Percentiles rank a stretch among this genome's conserved stretches.
phyloP scores from a whole-genome alignment of 2,113 vertebrate species.

The Bostrychus sinensis region DNA sequence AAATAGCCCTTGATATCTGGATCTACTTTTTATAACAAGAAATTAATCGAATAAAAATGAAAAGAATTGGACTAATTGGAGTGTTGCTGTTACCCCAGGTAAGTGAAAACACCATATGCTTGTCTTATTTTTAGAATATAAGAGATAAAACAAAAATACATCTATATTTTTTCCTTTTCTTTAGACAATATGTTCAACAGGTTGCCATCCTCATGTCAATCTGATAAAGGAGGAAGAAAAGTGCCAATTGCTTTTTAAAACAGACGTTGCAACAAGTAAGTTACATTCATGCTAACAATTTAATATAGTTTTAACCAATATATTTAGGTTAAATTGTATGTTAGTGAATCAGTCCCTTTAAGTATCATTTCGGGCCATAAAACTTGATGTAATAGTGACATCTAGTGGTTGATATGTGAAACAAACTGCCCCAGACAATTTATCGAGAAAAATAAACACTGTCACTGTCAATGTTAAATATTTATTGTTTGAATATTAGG shows the following conservation, averaged over 20 bases:
- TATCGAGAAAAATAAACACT: no score
- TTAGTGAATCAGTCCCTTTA: neutral
- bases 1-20: conserved; percentile 16
- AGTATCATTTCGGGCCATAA: neutral
- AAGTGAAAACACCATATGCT: neutral
- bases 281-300: neutral
- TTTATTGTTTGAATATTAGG: neutral
- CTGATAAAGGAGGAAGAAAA: conserved; percentile 79
- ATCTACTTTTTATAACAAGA: neutral
- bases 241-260: conserved; percentile 64
- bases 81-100: conserved; percentile 58
- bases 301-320: neutral
- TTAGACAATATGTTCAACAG: conserved; percentile 61
- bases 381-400: conserved; percentile 31
- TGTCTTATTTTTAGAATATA: neutral
- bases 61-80: conserved; percentile 51
- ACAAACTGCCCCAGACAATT: neutral
- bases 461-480: neutral
- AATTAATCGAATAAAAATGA: conserved; percentile 33
- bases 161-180: neutral
- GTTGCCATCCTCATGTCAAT: conserved; percentile 79
- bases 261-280: conserved; percentile 53
- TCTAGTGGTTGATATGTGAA: conserved; percentile 34
- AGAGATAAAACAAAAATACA: neutral
- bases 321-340: neutral